These are phyloP conservation scores for Decapterus maruadsi DNA, from an alignment of 2,797 vertebrate genomes.

Conservation along the genomic window DNA sequence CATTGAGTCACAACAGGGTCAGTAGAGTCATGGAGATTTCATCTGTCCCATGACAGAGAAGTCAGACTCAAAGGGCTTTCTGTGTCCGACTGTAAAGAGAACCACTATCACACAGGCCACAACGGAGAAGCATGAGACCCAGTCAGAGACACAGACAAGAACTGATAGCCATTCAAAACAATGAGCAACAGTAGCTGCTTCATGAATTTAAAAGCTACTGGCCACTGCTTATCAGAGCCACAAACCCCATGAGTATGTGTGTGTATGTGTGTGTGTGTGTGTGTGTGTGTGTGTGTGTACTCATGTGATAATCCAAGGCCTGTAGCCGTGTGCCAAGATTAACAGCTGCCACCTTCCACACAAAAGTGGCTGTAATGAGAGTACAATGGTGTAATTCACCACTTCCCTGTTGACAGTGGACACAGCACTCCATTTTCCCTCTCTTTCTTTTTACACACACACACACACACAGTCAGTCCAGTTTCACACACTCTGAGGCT, in stretches of 20 bases:
- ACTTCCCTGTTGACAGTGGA: conserved; percentile 70
- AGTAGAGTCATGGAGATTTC: conserved; percentile 51
- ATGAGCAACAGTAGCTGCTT: conserved; percentile 63
- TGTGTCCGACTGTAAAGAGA: conserved; percentile 53
- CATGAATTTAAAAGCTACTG: conserved; percentile 59
- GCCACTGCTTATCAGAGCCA: conserved; percentile 55
- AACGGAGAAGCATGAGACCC: conserved; percentile 37
- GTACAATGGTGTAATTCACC: conserved; percentile 82
- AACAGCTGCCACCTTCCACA: conserved; percentile 83
- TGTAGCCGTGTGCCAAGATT: conserved; percentile 78
- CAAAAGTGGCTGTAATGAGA: conserved; percentile 78
- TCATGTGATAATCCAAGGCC: conserved; percentile 59
- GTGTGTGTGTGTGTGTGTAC: conserved; percentile 29
- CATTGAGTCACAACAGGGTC: conserved; percentile 55
- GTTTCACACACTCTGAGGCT: conserved; percentile 2
- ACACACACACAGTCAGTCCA: neutral
- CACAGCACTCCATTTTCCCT: conserved; percentile 56
- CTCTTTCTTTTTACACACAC: neutral
- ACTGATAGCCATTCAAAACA: conserved; percentile 62
- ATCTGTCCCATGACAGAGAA: conserved; percentile 59
- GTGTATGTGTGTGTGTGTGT: conserved; percentile 40
- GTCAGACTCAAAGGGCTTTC: conserved; percentile 53
- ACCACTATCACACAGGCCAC: conserved; percentile 33
- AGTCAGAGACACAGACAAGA: conserved; percentile 41
- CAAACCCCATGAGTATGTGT: conserved; percentile 22